Base-by-base conservation (phyloP, 2,113 vertebrate genomes). In the Orientallactaga bullata region DNA sequence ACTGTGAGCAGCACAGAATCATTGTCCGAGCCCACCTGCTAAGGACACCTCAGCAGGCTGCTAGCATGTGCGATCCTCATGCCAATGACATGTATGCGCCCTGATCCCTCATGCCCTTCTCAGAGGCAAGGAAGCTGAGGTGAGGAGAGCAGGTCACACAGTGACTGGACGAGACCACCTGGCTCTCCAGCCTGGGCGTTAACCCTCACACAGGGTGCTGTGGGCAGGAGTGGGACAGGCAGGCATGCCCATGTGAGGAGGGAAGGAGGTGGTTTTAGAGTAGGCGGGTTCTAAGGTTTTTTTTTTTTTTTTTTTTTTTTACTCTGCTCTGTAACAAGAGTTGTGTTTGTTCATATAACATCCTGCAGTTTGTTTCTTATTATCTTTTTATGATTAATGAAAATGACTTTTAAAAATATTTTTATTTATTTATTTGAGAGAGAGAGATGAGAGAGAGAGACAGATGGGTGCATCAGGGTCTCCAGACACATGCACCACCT, bases 251-350 rank as follows among this genome's bases (percentile, higher is more conserved):
- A 73, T 17, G 39, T 9, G 42, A 77, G 58, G 84, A 71, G 35
- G 77, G 42, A 24, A 32, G 74, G 35, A 73, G 26, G 72, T 85
- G 79, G 85, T 78, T 69, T 66, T 10, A 2, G 5, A 81, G 32
- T 13, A 47, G 4, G 42, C 8, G 42, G 42, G 28, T 47, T 47
- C 42, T 47, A 47, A 69, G 60, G 55, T 5, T 0, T 18, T 5
- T 76, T 93, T 96, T 28, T 73, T 5, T 0, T 18, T 5, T 76
- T 93, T 96, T 28, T 73, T 61, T 90, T 86, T 89, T 87, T 42
- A 65, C 85, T 47, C 42, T 47, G 42, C 35, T 23, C 4, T 76
- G 93, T 72, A 72, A n/a, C 61, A 94, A 42, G 69, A 9, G 13
- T 58, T 94, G n/a, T 87, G n/a, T 81, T 39, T 72, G 55, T 73